phyloP scores from a whole-genome alignment of 2,888 invertebrate species.

The Prosopocoilus inquinatus region DNA sequence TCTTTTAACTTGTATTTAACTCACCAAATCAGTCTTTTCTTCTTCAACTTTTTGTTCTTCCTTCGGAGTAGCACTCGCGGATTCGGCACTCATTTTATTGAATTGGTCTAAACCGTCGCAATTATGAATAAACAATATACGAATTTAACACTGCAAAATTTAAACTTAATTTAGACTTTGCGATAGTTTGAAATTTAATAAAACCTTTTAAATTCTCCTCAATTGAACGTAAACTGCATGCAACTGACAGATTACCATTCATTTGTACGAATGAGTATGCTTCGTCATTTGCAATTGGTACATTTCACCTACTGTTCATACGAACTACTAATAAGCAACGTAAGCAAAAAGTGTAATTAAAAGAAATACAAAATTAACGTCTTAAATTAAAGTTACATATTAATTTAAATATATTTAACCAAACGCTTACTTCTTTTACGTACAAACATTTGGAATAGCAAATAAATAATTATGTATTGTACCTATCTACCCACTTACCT shows the following conservation, averaged over 20 bases:
- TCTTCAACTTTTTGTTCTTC: conserved; percentile 43
- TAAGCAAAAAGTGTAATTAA: too few relatives aligned
- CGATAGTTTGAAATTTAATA: too few relatives aligned
- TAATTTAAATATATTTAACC: too few relatives aligned
- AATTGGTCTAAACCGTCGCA: neutral
- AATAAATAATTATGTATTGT: too few relatives aligned
- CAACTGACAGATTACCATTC: too few relatives aligned
- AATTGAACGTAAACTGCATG: too few relatives aligned
- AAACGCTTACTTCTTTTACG: too few relatives aligned
- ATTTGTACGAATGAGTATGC: conserved; percentile 3
- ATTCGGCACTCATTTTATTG: conserved; percentile 22
- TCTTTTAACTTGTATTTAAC: conserved; percentile 20
- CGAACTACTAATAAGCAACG: neutral
- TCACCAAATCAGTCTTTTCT: conserved; percentile 49
- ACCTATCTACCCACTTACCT: too few relatives aligned
- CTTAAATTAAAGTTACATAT: too few relatives aligned
- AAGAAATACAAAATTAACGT: too few relatives aligned
- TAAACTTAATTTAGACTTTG: neutral
- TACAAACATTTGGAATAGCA: too few relatives aligned
- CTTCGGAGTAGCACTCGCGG: conserved; percentile 37
- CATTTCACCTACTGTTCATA: neutral
- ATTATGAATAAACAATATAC: neutral
- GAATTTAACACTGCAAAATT: neutral
- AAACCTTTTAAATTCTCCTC: too few relatives aligned
- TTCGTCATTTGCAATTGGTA: conserved; percentile 12